A percentile compares a stretch with the other conserved stretches of the same genome.
Evolutionary conservation across 2,888 invertebrate genomes (phyloP).

Genomic region (Ennomos fuscantarius): DNA sequence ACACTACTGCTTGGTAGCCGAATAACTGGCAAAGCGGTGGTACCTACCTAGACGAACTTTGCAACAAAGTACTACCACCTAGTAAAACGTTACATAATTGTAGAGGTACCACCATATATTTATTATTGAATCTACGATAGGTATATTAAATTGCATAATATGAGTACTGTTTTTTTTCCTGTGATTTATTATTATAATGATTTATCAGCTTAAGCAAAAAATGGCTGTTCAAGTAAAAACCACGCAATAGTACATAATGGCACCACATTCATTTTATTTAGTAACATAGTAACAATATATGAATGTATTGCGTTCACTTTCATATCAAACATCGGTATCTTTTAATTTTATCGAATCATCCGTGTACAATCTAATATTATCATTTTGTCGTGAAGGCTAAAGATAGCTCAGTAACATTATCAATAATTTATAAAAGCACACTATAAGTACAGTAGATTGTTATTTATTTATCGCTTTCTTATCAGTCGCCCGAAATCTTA

Average conservation of each 20-base stretch:
- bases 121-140: no score
- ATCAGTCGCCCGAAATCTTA: conserved; percentile 40
- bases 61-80: no score
- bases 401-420: conserved; percentile 33
- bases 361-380: conserved; percentile 37
- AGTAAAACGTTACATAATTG: no score
- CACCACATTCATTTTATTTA: background rate
- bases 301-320: background rate
- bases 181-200: no score
- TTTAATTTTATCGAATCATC: conserved; percentile 19
- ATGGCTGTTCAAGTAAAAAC: no score
- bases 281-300: conserved; percentile 2
- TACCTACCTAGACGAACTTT: no score
- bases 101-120: no score
- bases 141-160: no score
- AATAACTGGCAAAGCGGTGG: no score
- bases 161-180: no score
- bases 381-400: conserved; percentile 34
- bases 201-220: no score
- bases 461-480: conserved; percentile 37
- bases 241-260: background rate
- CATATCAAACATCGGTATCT: conserved; percentile 3
- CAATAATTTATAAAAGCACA: conserved; percentile 30
- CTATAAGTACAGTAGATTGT: conserved; percentile 26
- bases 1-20: no score